Conservation (phyloP, 2,113 vertebrate species). For the Albula goreensis region DNA sequence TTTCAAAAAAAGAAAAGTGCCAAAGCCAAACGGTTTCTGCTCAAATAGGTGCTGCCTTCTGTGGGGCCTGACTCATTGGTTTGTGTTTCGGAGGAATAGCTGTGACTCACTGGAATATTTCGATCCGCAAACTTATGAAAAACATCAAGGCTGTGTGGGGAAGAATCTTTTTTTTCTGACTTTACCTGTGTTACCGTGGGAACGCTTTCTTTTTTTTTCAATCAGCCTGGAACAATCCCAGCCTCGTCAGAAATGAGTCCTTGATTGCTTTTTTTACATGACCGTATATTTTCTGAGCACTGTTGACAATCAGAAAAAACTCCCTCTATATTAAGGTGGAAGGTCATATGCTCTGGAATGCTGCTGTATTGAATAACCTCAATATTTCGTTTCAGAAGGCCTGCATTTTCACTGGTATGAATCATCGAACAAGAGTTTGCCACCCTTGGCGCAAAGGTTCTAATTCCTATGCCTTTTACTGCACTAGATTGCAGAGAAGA, state of each 20-base stretch:
- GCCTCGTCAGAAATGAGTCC: conserved; percentile 28
- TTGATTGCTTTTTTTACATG: conserved; percentile 51
- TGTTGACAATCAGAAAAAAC: conserved; percentile 9
- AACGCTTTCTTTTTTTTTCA: conserved; percentile 46
- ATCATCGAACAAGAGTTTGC: conserved; percentile 1
- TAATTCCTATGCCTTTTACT: too few species aligned
- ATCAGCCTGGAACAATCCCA: conserved; percentile 38
- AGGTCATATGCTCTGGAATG: neutral
- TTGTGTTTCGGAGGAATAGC: neutral
- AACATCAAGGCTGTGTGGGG: conserved; percentile 46
- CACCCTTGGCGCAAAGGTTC: too few species aligned
- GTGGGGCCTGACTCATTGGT: conserved; percentile 25
- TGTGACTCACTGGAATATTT: conserved; percentile 20
- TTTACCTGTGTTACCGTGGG: conserved; percentile 56
- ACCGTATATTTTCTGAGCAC: conserved; percentile 30
- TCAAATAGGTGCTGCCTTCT: neutral
- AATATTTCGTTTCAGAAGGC: neutral
- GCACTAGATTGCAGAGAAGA: too few species aligned
- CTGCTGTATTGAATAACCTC: neutral
- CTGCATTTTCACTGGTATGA: conserved; percentile 20
- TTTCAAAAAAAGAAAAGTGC: neutral
- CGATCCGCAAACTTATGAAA: neutral
- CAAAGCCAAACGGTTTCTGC: neutral
- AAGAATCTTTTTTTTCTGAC: conserved; percentile 30
- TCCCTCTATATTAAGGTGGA: conserved; percentile 10